Conservation (phyloP, 2,113 vertebrate genomes). For the Pterocles orientalis region DNA sequence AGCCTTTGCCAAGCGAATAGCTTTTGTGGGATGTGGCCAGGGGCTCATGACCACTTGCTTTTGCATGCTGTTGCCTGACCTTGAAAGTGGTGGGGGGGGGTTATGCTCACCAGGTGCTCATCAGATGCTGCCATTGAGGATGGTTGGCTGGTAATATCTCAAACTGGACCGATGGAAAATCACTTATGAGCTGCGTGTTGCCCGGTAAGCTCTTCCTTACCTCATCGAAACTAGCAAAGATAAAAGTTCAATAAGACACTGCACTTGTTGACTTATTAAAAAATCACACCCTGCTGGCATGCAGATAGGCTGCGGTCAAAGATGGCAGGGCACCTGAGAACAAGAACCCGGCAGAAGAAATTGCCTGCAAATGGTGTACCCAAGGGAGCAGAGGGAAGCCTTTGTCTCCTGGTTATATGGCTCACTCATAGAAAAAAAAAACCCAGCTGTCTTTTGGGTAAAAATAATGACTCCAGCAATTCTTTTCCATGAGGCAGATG, state of each 20-base stretch:
- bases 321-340: no score
- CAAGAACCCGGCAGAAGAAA: not conserved
- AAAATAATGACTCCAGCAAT: not conserved
- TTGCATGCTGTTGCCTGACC: rapidly evolving
- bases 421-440: rapidly evolving
- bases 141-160: not conserved
- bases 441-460: not conserved
- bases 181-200: rapidly evolving
- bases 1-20: not conserved
- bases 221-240: not conserved
- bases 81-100: not conserved
- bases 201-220: not conserved
- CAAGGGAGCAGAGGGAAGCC: not conserved
- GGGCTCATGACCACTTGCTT: not conserved
- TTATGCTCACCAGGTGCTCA: not conserved
- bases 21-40: not conserved
- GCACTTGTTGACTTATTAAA: not conserved
- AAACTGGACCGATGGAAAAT: not conserved
- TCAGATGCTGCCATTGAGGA: rapidly evolving
- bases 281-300: not conserved
- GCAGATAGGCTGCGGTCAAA: rapidly evolving
- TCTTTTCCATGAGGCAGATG: not conserved
- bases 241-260: rapidly evolving
- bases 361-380: not conserved
- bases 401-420: not conserved